Conservation (phyloP, 2,113 vertebrate genomes). For the Semnornis frantzii region DNA sequence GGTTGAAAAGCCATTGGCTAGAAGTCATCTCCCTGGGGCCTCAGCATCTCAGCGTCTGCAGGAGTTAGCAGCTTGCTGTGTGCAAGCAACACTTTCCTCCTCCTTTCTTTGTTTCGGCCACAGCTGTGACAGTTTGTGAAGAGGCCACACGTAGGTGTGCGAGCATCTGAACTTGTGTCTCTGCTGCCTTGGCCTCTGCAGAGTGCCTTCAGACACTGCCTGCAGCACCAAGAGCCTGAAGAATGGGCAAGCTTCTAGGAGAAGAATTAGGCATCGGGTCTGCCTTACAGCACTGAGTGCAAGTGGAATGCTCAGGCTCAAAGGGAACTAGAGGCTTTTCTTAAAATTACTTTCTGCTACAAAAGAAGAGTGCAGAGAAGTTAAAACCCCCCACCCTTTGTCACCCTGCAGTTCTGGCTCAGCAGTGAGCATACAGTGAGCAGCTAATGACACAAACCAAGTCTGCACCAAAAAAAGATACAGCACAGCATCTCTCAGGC, state of each 20-base stretch:
- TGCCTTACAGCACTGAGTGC: not conserved
- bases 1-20: conserved; percentile 37
- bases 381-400: too few species aligned
- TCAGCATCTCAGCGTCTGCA: conserved; percentile 37
- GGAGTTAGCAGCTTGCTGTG: conserved; percentile 42
- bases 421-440: not conserved
- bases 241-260: not conserved
- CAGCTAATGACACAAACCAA: not conserved
- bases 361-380: not conserved
- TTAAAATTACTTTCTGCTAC: not conserved
- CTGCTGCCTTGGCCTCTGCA: not conserved
- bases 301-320: not conserved
- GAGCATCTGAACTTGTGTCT: not conserved
- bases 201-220: not conserved
- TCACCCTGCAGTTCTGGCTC: not conserved
- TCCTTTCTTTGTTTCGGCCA: not conserved
- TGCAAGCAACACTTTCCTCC: conserved; percentile 13
- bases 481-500: not conserved
- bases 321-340: not conserved
- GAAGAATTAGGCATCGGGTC: not conserved
- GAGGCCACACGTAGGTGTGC: not conserved
- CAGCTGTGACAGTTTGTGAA: not conserved
- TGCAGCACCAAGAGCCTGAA: not conserved
- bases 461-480: not conserved
- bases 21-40: conserved; percentile 45